These are phyloP conservation scores for Malaclemys terrapin DNA, from an alignment of 2,113 vertebrate genomes.

Conservation along the genomic window DNA sequence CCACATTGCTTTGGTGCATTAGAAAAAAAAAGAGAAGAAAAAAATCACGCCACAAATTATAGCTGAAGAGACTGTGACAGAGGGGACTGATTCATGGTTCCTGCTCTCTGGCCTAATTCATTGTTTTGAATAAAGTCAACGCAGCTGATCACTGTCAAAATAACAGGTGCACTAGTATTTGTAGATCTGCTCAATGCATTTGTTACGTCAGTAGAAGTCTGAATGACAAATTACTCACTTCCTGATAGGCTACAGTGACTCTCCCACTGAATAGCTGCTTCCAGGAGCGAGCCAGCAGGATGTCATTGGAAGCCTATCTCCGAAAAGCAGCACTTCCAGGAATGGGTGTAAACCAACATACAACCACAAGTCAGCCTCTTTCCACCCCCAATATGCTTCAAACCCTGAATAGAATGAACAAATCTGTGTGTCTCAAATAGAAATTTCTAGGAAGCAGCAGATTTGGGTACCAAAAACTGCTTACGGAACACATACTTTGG, in stretches of 20 bases:
- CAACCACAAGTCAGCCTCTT: fast-evolving
- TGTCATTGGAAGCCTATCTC: fast-evolving
- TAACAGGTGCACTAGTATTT: neutral
- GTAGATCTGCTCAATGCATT: slow-evolving; percentile 3
- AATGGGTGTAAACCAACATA: fast-evolving
- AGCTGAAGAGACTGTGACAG: neutral
- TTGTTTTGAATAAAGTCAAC: neutral
- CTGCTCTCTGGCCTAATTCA: neutral
- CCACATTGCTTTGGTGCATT: too few relatives aligned
- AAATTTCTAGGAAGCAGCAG: fast-evolving
- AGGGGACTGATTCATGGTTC: neutral
- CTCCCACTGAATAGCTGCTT: neutral
- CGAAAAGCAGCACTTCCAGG: neutral
- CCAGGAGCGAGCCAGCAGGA: fast-evolving
- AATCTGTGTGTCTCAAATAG: fast-evolving
- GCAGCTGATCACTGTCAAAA: neutral
- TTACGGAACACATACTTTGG: fast-evolving
- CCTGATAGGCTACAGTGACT: neutral
- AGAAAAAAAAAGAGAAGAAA: neutral
- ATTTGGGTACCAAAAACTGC: fast-evolving
- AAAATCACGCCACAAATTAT: neutral
- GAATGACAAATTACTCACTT: neutral
- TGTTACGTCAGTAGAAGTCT: neutral
- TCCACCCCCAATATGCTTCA: neutral
- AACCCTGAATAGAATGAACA: fast-evolving